Evolutionary conservation across 2,797 vertebrate genomes (phyloP), one percentile per base, ranked within the genome.

Genomic region (Intellagama lesueurii): DNA sequence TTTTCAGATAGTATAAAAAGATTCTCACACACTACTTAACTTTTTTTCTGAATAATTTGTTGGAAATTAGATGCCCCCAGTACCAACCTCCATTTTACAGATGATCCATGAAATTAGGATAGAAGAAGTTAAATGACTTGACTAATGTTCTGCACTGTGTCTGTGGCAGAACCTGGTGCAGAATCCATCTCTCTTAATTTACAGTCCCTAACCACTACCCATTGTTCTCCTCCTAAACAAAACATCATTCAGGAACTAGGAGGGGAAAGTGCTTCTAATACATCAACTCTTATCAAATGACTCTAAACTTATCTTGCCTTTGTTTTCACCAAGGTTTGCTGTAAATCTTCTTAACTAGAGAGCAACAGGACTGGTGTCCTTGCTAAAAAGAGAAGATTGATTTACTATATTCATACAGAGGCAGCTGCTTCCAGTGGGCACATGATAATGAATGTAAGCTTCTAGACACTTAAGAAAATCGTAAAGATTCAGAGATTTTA

Each of bases 351-450:
- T 81, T 88, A 88, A 77, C 47, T 73, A 66, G 79, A 72, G 79
- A 93, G 83, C 81, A 90, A 85, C 89, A 88, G 73, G 77, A 89
- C 90, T 88, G 76, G 90, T 94, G 95, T 95, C 90, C 93, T 95
- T 96, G 87, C 93, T 91, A 90, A 91, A 93, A 94, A 92, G 90
- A 82, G 84, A 95, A 95, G 92, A 96, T 96, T 96, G 96, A 94
- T 96, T 94, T 95, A 91, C 92, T 95, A 19, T 91, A 90, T 88
- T 90, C 87, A 76, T 85, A 80, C 1, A 72, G 70, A 89, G 87
- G 56, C 73, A 92, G 86, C 40, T 84, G 87, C 47, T 92, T 93
- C 87, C 52, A 90, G 49, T 95, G 90, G 91, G 88, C 85, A 89
- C 93, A 90, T 91, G 88, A 19, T 90, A 94, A 94, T 91, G 90